A percentile compares a stretch with the other conserved stretches of the same genome.
These are phyloP conservation scores for Parthenolecanium corni DNA, from an alignment of 2,888 invertebrate species.

Conservation along the genomic window DNA sequence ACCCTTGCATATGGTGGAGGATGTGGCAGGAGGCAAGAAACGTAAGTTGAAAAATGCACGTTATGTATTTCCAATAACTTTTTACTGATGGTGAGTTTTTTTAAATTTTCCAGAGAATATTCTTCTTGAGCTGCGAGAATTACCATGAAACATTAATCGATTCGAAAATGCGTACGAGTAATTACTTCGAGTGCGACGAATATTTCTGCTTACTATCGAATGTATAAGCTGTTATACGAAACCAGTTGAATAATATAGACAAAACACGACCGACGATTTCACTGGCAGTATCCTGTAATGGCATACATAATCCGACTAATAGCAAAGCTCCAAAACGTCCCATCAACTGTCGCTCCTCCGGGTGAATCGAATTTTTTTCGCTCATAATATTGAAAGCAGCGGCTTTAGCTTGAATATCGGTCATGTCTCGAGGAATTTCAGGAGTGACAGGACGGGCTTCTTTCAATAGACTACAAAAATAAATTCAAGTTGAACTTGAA, in stretches of 20 bases:
- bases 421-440: constrained; percentile 40
- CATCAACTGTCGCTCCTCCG: constrained; percentile 75
- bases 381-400: constrained; percentile 34
- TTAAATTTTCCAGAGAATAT: constrained; percentile 78
- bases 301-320: constrained; percentile 82
- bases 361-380: constrained; percentile 32
- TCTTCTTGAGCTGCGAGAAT: constrained; percentile 42
- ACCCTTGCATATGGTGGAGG: constrained; percentile 91
- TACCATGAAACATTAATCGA: not conserved
- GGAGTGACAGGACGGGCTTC: constrained; percentile 64
- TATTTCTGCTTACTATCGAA: constrained; percentile 60
- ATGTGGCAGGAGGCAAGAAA: constrained; percentile 87
- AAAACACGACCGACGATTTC: constrained; percentile 61
- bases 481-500: too few species aligned
- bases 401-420: constrained; percentile 39
- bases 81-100: constrained; percentile 80
- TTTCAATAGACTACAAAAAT: constrained; percentile 56
- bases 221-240: constrained; percentile 92
- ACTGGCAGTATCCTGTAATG: constrained; percentile 43
- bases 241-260: constrained; percentile 98
- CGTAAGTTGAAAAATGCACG: constrained; percentile 76
- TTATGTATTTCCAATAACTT: constrained; percentile 80
- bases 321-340: constrained; percentile 96
- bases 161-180: not conserved
- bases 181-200: not conserved